Evolutionary conservation across 2,113 vertebrate species (phyloP), one percentile per base, ranked within the genome.

Genomic region (Callionymus lyra): DNA sequence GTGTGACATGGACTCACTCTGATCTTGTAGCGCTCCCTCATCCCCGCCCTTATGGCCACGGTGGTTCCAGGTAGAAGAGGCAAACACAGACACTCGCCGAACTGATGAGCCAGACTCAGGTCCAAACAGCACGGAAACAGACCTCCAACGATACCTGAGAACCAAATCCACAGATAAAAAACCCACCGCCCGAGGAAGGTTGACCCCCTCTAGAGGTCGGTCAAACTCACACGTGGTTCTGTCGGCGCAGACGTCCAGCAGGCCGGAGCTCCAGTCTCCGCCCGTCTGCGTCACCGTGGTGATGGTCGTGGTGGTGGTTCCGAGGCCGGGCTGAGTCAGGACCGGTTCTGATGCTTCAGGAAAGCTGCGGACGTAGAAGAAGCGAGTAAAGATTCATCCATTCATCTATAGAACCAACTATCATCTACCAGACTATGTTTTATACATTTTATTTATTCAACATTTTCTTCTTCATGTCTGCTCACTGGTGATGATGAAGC

Each of bases 1-100:
- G 36, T 15, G 15, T 38, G 36, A 36, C 6, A 18, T 6, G 10
- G 6, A 41, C 85, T 84, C 76, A 92, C 89, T 65, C 43, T 70
- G 74, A 92, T 90, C 72, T 87, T 91, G 65, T 86, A 82, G 43
- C 86, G 76, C 69, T 91, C 90, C 63, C 90, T 78, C 63, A 84
- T 83, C 41, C 86, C 88, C 13, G 86, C 84, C 41, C 89, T 82
- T 50, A 91, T 51, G 9, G 87, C 88, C 16, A 90, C 80, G 3
- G 88, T 85, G 49, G 89, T 89, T 13, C 87, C 89, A 1, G 86
- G 87, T 5, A 92, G 69, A 54, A 92, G 52, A 6, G 89, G 87
- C 66, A 88, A 69, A 59, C 87, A 91, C 34, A 87, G 38, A 48
- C 85, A 87, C 61, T 91, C 90, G 15, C 88, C 89, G 1, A 82